Conservation (phyloP, 2,113 vertebrate species). For the Microtus ochrogaster region DNA sequence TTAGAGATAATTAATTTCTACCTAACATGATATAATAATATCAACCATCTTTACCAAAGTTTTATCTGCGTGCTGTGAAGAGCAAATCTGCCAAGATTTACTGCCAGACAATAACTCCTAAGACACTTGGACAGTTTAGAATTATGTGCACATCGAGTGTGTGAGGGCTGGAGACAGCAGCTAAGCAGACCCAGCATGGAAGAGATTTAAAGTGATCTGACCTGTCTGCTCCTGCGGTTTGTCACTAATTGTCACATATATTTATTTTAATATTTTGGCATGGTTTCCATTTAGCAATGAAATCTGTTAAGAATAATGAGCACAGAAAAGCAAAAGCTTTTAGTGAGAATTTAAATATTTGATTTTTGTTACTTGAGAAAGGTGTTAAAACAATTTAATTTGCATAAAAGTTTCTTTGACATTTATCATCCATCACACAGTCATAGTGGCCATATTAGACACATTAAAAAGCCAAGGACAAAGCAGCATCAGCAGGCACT, state of each 20-base stretch:
- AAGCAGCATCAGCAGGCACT: not conserved
- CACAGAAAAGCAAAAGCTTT: not conserved
- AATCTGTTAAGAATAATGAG: not conserved
- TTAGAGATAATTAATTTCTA: not conserved
- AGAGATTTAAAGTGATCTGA: not conserved
- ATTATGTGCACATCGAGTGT: not conserved
- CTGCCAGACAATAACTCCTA: not conserved
- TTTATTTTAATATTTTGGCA: conserved; percentile 12
- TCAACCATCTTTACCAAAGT: not conserved
- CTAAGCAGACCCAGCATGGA: not conserved
- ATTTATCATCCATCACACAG: not conserved
- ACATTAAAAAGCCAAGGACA: not conserved
- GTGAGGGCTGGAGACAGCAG: not conserved
- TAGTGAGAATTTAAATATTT: not conserved
- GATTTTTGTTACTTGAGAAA: not conserved
- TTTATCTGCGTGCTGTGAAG: not conserved
- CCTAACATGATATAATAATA: not conserved
- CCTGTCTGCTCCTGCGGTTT: not conserved
- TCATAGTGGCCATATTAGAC: not conserved
- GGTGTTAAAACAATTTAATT: conserved; percentile 23
- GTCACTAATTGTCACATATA: not conserved
- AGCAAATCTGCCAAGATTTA: not conserved
- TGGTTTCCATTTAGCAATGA: conserved; percentile 23
- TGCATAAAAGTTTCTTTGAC: not conserved
- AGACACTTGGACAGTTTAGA: not conserved